Conservation (phyloP, 1,140 invertebrate genomes). For the Agrypnia vestita region DNA sequence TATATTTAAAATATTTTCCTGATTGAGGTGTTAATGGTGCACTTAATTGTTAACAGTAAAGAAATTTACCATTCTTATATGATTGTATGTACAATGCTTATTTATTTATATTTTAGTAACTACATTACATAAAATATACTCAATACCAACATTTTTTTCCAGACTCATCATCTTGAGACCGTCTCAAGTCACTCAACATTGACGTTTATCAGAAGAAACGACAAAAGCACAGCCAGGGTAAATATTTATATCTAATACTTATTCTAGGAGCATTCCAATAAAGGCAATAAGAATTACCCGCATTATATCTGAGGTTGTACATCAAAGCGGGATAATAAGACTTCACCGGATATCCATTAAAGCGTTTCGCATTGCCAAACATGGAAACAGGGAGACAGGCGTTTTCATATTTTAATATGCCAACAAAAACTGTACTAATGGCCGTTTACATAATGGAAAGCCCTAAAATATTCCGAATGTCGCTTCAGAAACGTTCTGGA, state of each 20-base stretch:
- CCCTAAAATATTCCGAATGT: constrained; percentile 55
- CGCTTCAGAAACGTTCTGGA: constrained; percentile 44
- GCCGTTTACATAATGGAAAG: constrained; percentile 55
- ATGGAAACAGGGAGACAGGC: constrained; percentile 11
- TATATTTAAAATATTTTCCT: too few relatives aligned
- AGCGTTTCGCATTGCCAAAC: constrained; percentile 24
- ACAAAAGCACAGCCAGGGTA: too few relatives aligned
- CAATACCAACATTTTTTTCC: too few relatives aligned
- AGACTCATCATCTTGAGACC: too few relatives aligned
- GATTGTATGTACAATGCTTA: too few relatives aligned
- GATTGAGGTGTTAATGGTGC: too few relatives aligned
- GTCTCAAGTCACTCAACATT: too few relatives aligned
- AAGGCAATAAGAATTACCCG: constrained; percentile 11
- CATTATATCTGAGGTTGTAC: not conserved
- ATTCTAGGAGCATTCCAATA: not conserved
- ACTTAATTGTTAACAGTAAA: too few relatives aligned
- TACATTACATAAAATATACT: too few relatives aligned
- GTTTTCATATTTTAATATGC: constrained; percentile 42
- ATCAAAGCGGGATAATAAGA: not conserved
- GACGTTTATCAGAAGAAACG: too few relatives aligned
- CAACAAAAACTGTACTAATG: constrained; percentile 48
- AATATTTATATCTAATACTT: not conserved
- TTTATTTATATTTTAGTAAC: too few relatives aligned
- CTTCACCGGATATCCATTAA: constrained; percentile 5
- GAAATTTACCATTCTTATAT: too few relatives aligned